phyloP scores from a whole-genome alignment of 2,888 invertebrate genomes.

The Syrista parreyssii region DNA sequence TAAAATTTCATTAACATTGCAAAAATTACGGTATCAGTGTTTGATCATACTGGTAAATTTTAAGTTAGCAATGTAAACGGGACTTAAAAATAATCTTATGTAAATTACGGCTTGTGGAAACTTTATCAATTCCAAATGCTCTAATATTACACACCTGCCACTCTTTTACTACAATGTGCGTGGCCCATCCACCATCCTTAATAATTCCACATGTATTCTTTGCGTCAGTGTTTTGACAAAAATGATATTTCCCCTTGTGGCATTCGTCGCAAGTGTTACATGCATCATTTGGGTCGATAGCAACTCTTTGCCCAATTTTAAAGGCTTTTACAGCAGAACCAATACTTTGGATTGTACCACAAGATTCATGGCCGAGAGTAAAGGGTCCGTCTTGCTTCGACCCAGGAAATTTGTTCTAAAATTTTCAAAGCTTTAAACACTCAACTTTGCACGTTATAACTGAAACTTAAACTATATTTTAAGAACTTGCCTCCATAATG shows the following conservation, averaged over 20 bases:
- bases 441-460: background rate
- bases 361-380: slow-evolving; percentile 77
- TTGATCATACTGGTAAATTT: background rate
- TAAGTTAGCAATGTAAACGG: background rate
- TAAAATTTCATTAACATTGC: too few relatives aligned
- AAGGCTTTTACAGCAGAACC: slow-evolving; percentile 71
- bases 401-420: slow-evolving; percentile 77
- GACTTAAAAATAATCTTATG: background rate
- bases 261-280: slow-evolving; percentile 74
- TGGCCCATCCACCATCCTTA: slow-evolving; percentile 77
- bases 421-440: slow-evolving; percentile 26
- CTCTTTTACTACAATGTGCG: slow-evolving; percentile 73
- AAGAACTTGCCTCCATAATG: slow-evolving; percentile 68
- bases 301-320: slow-evolving; percentile 75
- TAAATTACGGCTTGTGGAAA: background rate
- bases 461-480: background rate
- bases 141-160: slow-evolving; percentile 69
- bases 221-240: slow-evolving; percentile 72
- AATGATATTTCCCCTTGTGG: slow-evolving; percentile 74
- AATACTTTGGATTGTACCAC: slow-evolving; percentile 71
- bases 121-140: background rate
- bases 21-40: background rate
- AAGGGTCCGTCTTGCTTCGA: slow-evolving; percentile 64
- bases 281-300: slow-evolving; percentile 77
- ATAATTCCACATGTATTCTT: slow-evolving; percentile 76